Base-by-base conservation (phyloP, 2,888 invertebrate species). In the Diadromus collaris region DNA sequence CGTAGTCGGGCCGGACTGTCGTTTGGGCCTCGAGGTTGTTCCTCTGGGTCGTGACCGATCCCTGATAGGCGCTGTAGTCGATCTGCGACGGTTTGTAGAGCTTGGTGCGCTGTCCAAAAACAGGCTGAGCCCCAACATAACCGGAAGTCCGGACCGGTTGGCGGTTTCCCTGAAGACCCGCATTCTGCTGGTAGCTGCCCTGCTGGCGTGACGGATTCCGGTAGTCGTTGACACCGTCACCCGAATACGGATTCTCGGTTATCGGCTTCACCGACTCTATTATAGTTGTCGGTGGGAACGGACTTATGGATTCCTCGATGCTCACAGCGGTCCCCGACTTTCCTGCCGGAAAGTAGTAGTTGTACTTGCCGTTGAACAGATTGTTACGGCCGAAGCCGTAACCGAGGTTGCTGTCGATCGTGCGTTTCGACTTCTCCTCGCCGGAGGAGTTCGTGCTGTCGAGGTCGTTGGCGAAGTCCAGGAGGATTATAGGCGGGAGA, bases 391-490 rank as follows among this genome's bases (percentile, higher is more conserved):
- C 92, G 81, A 93, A 94, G 7, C 95, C 95, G 87, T 95, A 96
- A 75, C 96, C 96, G 13, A 96, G 91, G 63, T 94, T 94, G 0
- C 94, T 93, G 81, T 96, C 95, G 16, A 96, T 94, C 0, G 96
- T 96, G 82, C 96, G 92, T 86, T 96, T 96, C 0, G 87, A 84
- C 72, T 90, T 91, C 21, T 89, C 90, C 4, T 91, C 90, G n/a
- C 76, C 48, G 4, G 73, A 64, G 6, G 79, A 41, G 0, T 83
- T 82, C 2, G 67, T 60, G 24, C 86, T 86, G 6, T 85, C 85
- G 0, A 87, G 87, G 3, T 82, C 83, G 56, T 90, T 89, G 1
- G 84, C 88, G 38, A 90, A 90, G 51, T 91, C 90, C 0, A 90
- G 56, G 4, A 91, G 82, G 51, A 91, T 90, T 29, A 90, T 84